phyloP scores from a whole-genome alignment of 2,113 vertebrate genomes.

The Pithys albifrons region DNA sequence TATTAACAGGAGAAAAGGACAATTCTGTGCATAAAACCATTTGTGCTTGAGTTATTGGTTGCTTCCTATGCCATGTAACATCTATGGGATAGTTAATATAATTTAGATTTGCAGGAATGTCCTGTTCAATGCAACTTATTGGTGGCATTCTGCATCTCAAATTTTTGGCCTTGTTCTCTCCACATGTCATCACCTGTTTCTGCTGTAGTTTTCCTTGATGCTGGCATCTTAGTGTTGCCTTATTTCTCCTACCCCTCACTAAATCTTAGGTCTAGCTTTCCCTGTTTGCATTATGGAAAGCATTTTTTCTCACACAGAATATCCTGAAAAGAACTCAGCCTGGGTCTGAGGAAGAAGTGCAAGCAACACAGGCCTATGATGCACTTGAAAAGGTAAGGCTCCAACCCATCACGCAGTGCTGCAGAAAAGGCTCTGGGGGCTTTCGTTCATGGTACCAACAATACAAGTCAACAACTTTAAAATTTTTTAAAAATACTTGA shows the following conservation, averaged over 20 bases:
- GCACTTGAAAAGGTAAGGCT: slow-evolving; percentile 86
- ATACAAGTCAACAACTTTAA: not conserved
- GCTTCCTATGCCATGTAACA: not conserved
- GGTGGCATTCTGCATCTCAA: not conserved
- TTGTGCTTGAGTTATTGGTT: not conserved
- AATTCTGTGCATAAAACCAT: not conserved
- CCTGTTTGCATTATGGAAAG: not conserved
- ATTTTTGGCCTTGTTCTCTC: not conserved
- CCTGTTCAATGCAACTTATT: not conserved
- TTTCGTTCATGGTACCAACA: not conserved
- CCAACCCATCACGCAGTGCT: not conserved
- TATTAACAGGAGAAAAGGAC: not conserved
- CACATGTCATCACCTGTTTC: not conserved
- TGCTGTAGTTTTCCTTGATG: not conserved
- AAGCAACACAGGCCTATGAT: slow-evolving; percentile 88
- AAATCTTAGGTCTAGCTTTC: not conserved
- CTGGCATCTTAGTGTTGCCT: not conserved
- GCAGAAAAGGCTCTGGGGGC: not conserved
- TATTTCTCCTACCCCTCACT: not conserved
- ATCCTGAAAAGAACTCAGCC: slow-evolving; percentile 91
- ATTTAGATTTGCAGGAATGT: not conserved
- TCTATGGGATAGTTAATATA: not conserved
- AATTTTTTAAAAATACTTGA: not conserved
- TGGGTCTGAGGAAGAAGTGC: slow-evolving; percentile 83
- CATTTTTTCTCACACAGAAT: slow-evolving; percentile 76